Base-by-base conservation (phyloP, 1,140 invertebrate genomes). In the Diachasma alloeum region DNA sequence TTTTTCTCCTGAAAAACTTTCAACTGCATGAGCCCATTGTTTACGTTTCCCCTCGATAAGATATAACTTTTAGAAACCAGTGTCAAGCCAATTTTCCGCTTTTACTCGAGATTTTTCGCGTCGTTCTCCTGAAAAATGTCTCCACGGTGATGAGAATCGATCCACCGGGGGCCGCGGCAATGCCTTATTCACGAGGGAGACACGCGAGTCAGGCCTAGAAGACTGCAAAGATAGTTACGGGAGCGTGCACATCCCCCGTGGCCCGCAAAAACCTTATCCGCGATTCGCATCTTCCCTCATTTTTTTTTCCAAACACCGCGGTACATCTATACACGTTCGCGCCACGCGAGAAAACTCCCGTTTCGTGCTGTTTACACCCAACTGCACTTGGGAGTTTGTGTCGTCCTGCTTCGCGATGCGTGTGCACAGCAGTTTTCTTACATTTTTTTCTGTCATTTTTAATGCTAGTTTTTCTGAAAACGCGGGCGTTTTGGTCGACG, bases 351-450 rank as follows among this genome's bases (percentile, higher is more conserved):
- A 76, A 39, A 72, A 76, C 53, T 72, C 53, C 37, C 68, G 68
- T 42, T 70, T 70, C 48, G 68, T 59, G 68, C 24, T 39, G 36
- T 76, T 76, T 53, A 76, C 74, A 76, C 46, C 36, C 67, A 71
- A 71, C 48, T 76, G 63, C 48, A 39, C 71, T 36, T 53, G 59
- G 22, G 59, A 13, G 46, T 70, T 71, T 63, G 69, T 76, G 48
- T 76, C 53, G 75, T 72, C 75, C 69, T 72, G 75, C 75, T 76
- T 66, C 48, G 39, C 75, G 68, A 66, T 76, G 75, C 75, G 59
- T 76, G 44, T 68, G 69, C 48, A 70, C 39, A 36, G 11, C 6
- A 66, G 63, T 63, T 72, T 31, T 70, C 17, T n/a, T 48, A 36
- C 15, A n/a, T 39, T 17, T 37, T n/a, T 68, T 37, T 68, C 31